Evolutionary conservation across 2,797 vertebrate species (phyloP), one percentile per base, ranked within the genome.

Genomic region (Hydrophis major): DNA sequence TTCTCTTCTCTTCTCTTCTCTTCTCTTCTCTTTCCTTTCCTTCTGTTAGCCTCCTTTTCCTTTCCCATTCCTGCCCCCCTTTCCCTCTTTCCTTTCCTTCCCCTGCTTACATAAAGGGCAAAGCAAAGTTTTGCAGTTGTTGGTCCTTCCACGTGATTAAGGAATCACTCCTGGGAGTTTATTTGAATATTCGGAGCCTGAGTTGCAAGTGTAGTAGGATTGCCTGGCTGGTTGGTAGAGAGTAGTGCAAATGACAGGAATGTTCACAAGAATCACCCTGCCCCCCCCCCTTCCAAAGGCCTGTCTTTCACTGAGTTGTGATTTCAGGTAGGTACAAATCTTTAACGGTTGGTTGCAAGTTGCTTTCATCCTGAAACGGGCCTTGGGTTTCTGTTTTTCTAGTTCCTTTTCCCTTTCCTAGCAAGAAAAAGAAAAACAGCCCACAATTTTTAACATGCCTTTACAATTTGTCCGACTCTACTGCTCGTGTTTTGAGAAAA

Each of bases 91-190:
- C 56, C 11, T 0, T 37, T 55, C 59, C 20, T 50, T 2, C 6
- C 12, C 60, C 12, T 0, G 12, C 47, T 50, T 74, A 56, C 32
- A 6, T 50, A 32, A 90, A 87, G 25, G 47, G 8, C 59, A 56
- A 11, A 32, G 59, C 11, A 10, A 10, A 32, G 6, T 87, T 83
- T 16, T 25, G 3, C 61, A 37, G 20, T 1, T 11, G 5, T 32
- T 4, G 10, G 1, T 10, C 59, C 63, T 27, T 47, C 1, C 6
- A 13, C 2, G 7, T 2, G 13, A 2, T 4, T 47, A n/a, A 42
- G 27, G 37, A 63, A n/a, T n/a, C 25, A n/a, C 2, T 42, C 25
- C 8, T 28, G 63, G 57, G 37, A 37, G 20, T 10, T 88, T 3
- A 74, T 90, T 53, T 69, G 83, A 42, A 42, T 42, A 42, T 42